Conservation (phyloP, 2,113 vertebrate genomes). For the Muntiacus muntjak region DNA sequence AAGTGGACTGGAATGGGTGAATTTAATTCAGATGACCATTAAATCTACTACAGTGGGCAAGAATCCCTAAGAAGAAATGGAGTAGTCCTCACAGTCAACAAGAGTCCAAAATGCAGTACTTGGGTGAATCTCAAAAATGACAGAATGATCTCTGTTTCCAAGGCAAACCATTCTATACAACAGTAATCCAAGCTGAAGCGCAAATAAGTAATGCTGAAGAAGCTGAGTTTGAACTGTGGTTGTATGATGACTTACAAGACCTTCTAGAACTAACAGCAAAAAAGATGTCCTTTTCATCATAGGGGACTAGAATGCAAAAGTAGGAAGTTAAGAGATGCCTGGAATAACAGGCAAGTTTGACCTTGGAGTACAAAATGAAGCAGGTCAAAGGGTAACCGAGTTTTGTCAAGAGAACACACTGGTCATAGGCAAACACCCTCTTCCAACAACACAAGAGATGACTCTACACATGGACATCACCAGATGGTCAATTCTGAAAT, state of each 20-base stretch:
- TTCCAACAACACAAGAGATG: background rate
- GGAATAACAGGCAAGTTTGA: background rate
- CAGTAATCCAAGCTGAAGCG: fast-evolving
- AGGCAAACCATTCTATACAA: background rate
- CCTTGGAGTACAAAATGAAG: background rate
- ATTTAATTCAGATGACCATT: background rate
- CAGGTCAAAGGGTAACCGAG: background rate
- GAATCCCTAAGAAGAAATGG: background rate
- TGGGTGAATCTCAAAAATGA: background rate
- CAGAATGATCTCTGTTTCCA: background rate
- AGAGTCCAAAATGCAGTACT: background rate
- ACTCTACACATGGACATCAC: background rate
- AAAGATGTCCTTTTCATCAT: background rate
- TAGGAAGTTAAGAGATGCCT: background rate
- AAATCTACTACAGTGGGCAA: background rate
- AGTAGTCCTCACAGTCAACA: background rate
- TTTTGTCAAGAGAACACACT: background rate
- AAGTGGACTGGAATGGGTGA: background rate
- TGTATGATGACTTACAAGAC: background rate
- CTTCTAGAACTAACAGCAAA: background rate
- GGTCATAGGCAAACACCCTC: background rate
- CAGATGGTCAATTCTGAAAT: background rate
- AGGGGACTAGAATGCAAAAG: background rate
- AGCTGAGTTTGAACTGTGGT: background rate
- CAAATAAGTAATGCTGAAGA: background rate